phyloP scores from a whole-genome alignment of 2,888 invertebrate species.

The Pristionchus fissidentatus region DNA sequence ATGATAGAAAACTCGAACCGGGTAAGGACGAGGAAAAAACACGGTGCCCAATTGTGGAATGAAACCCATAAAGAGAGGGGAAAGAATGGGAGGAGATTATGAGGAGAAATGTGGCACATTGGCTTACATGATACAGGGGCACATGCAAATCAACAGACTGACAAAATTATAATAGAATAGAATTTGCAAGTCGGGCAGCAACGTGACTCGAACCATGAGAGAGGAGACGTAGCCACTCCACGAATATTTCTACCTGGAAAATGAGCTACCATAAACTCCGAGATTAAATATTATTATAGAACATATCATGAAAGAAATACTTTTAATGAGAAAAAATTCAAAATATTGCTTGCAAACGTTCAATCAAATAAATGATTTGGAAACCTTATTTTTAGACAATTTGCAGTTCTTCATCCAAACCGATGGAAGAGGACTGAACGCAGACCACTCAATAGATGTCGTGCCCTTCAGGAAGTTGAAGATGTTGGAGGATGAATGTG shows the following conservation, averaged over 20 bases:
- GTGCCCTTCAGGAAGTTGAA: conserved; percentile 36
- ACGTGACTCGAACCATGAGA: conserved; percentile 26
- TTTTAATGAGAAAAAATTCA: too few species aligned
- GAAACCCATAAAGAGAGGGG: not conserved
- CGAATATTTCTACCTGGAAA: conserved; percentile 6
- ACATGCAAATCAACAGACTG: not conserved
- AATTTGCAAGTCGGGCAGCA: conserved; percentile 43
- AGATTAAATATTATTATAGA: not conserved
- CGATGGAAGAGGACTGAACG: not conserved
- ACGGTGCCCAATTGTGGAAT: conserved; percentile 3
- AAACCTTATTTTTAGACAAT: conserved; percentile 4
- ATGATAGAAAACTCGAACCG: conserved; percentile 4
- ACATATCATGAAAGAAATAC: not conserved
- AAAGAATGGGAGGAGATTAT: conserved; percentile 7
- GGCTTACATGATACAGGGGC: not conserved
- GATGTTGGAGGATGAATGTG: conserved; percentile 28
- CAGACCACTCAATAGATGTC: conserved; percentile 25
- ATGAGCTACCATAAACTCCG: not conserved
- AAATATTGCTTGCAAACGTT: not conserved
- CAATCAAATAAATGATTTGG: not conserved
- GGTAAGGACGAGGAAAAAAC: conserved; percentile 19
- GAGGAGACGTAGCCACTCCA: conserved; percentile 45
- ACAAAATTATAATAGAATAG: conserved; percentile 2
- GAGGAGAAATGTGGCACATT: conserved; percentile 14
- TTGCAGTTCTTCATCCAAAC: not conserved